Conservation (phyloP, 2,113 vertebrate species). For the Phyllostomus discolor region DNA sequence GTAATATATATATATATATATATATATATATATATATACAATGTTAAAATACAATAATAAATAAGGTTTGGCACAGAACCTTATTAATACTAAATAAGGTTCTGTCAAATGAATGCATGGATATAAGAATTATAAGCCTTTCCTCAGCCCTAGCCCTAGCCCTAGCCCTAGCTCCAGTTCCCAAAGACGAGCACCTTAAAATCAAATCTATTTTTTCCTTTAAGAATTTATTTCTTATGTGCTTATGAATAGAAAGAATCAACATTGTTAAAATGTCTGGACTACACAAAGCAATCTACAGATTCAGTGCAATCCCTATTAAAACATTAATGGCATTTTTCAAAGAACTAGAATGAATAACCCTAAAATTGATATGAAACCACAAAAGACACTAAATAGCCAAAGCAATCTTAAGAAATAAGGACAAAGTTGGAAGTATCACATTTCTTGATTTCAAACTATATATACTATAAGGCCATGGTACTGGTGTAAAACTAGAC, state of each 20-base stretch:
- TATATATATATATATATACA: background rate
- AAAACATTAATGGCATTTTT: background rate
- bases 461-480: background rate
- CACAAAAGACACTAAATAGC: background rate
- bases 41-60: background rate
- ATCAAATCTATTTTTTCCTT: background rate
- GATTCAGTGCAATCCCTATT: background rate
- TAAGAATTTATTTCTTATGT: background rate
- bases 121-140: background rate
- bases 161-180: background rate
- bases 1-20: background rate
- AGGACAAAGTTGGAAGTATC: background rate
- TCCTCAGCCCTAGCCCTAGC: background rate
- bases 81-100: background rate
- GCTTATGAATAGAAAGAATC: background rate
- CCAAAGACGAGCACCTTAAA: background rate
- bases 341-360: background rate
- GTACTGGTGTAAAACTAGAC: background rate
- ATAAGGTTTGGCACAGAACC: background rate
- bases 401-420: background rate
- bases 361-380: background rate
- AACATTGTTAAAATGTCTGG: background rate
- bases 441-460: background rate
- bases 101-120: background rate
- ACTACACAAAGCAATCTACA: background rate